These are phyloP conservation scores for Uria aalge DNA, from an alignment of 2,113 vertebrate genomes.

Conservation along the genomic window DNA sequence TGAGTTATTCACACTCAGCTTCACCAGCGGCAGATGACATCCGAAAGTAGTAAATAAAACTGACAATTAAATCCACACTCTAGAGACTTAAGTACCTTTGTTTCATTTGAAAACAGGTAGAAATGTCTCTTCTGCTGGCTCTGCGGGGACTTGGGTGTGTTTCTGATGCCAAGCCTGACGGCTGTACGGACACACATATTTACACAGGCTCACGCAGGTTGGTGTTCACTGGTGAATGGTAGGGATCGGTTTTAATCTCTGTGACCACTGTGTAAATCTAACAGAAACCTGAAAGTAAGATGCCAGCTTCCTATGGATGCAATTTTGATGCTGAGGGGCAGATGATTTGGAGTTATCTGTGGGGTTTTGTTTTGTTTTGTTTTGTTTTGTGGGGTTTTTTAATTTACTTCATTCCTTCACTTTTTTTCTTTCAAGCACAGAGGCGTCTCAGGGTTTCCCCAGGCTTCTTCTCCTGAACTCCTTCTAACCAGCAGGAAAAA, in stretches of 20 bases:
- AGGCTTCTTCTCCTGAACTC: background rate
- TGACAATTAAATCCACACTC: background rate
- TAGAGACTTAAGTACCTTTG: background rate
- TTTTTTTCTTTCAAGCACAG: background rate
- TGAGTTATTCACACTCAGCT: background rate
- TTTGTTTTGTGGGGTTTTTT: background rate
- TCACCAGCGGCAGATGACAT: background rate
- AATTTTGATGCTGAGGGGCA: background rate
- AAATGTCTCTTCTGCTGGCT: background rate
- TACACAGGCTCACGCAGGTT: background rate
- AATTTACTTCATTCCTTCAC: background rate
- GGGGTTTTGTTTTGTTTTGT: too few relatives aligned
- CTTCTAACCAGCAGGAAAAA: background rate
- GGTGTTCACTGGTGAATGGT: background rate
- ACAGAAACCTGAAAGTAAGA: background rate
- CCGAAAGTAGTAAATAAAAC: background rate
- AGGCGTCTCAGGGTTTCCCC: background rate
- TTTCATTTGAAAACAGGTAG: background rate
- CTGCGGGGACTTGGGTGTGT: background rate
- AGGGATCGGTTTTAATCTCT: background rate
- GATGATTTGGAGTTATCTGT: background rate
- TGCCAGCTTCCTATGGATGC: background rate
- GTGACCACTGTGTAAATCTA: background rate
- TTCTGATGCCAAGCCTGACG: background rate
- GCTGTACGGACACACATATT: rapidly evolving